These are phyloP conservation scores for Leuciscus idus DNA, from an alignment of 2,113 vertebrate species.

Conservation along the genomic window DNA sequence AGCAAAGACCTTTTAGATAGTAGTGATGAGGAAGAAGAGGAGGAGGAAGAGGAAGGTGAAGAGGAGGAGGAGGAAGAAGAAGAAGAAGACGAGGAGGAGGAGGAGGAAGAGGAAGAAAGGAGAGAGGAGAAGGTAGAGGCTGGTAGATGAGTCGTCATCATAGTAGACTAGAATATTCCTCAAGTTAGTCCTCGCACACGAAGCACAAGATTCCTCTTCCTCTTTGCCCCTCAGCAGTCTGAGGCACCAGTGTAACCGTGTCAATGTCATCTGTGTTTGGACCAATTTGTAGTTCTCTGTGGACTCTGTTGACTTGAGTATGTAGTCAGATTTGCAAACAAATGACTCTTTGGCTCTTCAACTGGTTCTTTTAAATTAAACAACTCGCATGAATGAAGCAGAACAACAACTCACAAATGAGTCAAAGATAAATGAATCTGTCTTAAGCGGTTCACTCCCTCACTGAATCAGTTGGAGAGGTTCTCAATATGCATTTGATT, in stretches of 20 bases:
- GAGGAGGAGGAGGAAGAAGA: conserved; percentile 26
- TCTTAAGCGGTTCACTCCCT: not conserved
- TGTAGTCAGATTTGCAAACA: not conserved
- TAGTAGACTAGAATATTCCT: conserved; percentile 4
- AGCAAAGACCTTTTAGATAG: conserved; percentile 57
- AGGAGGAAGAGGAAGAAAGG: conserved; percentile 32
- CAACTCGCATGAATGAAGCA: not conserved
- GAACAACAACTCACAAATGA: not conserved
- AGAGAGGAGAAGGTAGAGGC: conserved; percentile 48
- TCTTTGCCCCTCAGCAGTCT: not conserved
- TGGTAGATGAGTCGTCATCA: not conserved
- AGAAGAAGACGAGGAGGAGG: not conserved
- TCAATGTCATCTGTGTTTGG: not conserved
- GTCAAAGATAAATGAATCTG: not conserved
- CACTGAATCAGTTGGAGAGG: not conserved
- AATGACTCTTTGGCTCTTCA: not conserved
- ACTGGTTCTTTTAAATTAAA: not conserved
- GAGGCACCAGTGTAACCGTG: not conserved
- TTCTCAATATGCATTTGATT: not conserved
- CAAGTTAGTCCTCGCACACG: conserved; percentile 3
- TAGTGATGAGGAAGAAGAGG: conserved; percentile 67
- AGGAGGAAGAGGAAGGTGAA: conserved; percentile 33
- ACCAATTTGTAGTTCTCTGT: not conserved
- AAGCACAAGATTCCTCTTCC: conserved; percentile 2
- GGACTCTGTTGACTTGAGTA: not conserved